Conservation (phyloP, 1,140 invertebrate species). For the Drosophila seguyi region DNA sequence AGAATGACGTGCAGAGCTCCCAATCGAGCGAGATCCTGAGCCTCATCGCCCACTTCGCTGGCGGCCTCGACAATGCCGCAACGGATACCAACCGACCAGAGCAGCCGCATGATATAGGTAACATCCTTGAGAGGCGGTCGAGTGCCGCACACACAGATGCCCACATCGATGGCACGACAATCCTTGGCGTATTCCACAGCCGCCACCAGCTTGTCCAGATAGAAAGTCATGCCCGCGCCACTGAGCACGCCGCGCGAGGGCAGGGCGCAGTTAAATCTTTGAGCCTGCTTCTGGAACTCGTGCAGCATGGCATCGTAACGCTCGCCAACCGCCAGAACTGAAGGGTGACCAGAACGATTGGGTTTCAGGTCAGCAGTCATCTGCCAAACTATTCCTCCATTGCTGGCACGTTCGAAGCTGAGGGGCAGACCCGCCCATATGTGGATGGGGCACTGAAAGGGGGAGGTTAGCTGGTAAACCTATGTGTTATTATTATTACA, state of each 20-base stretch:
- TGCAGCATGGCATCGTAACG: constrained; percentile 86
- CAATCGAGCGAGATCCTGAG: constrained; percentile 88
- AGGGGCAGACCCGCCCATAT: constrained; percentile 77
- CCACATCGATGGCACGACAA: constrained; percentile 87
- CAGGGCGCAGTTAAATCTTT: constrained; percentile 74
- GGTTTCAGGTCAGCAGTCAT: constrained; percentile 78
- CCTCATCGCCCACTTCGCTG: constrained; percentile 86
- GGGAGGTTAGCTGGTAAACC: not conserved
- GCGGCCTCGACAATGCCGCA: constrained; percentile 84
- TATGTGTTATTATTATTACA: no score
- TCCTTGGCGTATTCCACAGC: constrained; percentile 83
- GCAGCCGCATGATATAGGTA: constrained; percentile 85
- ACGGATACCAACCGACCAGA: constrained; percentile 85
- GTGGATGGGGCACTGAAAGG: constrained; percentile 75
- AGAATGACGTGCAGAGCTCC: constrained; percentile 89
- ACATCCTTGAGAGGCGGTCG: constrained; percentile 88
- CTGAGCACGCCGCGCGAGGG: constrained; percentile 81
- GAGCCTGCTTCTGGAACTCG: constrained; percentile 83
- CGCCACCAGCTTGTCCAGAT: constrained; percentile 89
- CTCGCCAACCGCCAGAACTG: constrained; percentile 85
- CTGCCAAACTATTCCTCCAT: constrained; percentile 81
- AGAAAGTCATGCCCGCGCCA: constrained; percentile 91
- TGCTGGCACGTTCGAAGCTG: constrained; percentile 71
- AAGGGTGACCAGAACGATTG: constrained; percentile 66
- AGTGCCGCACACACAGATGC: constrained; percentile 88